Evolutionary conservation across 2,797 vertebrate genomes (phyloP), one percentile per base, ranked within the genome.

Genomic region (Sebastes matsubarae): DNA sequence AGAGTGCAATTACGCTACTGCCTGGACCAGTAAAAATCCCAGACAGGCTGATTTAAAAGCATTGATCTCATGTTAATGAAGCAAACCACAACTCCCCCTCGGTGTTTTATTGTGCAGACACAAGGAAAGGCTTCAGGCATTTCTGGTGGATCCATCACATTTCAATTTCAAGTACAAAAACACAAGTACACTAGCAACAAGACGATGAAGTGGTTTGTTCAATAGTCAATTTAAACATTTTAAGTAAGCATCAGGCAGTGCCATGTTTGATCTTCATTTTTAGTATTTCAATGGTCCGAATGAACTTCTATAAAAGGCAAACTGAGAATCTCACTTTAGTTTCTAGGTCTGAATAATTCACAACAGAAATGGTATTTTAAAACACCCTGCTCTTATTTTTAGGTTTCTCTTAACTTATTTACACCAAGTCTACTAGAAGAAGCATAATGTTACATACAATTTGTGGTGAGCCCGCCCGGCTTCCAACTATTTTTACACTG

Each of bases 41-140:
- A 83, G 87, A 80, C 68, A 82, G 68, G 79, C 80, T 89, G 87
- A 92, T 92, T 89, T 89, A 88, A 87, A 92, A 80, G 29, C 77
- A 93, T 89, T 89, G 92, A 94, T 93, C 83, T 84, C 25, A 74
- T 79, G 88, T 63, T 88, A 90, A 94, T 93, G 82, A 92, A 75
- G 74, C 27, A 52, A 82, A 79, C 68, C 63, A 25, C 80, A 36
- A 32, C 61, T 64, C 61, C 24, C 66, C 61, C 55, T 60, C 50
- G 0, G n/a, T 22, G 79, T 59, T 80, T 81, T 66, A 72, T 64
- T 85, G 64, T 60, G 69, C 78, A 75, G 78, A 82, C 68, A 78
- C 34, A 59, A 80, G 70, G 30, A 80, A 79, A 8, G 2, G 63
- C 69, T 75, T 60, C 7, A 70, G 63, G 54, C 24, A 4, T 76